Evolutionary conservation across 2,113 vertebrate genomes (phyloP), one percentile per base, ranked within the genome.

Genomic region (Patagioenas fasciata): DNA sequence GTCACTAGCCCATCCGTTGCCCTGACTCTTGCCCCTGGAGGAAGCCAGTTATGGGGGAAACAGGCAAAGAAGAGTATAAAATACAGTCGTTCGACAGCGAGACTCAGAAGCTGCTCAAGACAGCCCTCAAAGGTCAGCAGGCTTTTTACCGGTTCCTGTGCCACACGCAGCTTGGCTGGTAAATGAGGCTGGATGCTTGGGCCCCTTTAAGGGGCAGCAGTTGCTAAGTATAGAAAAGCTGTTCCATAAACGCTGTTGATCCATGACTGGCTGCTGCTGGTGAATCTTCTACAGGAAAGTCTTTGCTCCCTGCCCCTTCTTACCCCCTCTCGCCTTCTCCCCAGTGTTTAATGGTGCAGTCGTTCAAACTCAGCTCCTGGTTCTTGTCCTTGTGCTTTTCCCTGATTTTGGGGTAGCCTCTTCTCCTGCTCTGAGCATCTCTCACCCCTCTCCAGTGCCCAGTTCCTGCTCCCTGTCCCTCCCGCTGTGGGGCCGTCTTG

Each of bases 51-150:
- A 99, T 99, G 99, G 99, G 99, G 56, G 98, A 98, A 88, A 96
- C 98, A 0, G 71, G 97, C 19, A 98, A 97, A 96, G 99, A 99
- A 36, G 99, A 99, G 66, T 99, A 99, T 96, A 99, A 96, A 98
- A 99, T 99, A 96, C 99, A 99, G 97, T 98, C 98, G 0, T 99
- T 99, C 8, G 99, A 99, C 87, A 91, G 96, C 1, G 99, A 99
- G 85, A 99, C 98, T 3, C 99, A 99, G 97, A 98, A 98, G 85
- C 97, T 99, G 93, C 98, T 99, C 95, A 99, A 99, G 98, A 99
- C 98, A 16, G 99, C 99, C 13, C 97, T 99, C 92, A 99, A 99
- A 99, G 99, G 99, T 96, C 73, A 95, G 93, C 42, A 56, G 71
- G 40, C 44, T 54, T 75, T 58, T 50, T 61, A 25, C 23, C 13